These are phyloP conservation scores for Zootoca vivipara DNA, from an alignment of 2,113 vertebrate genomes.

Conservation along the genomic window DNA sequence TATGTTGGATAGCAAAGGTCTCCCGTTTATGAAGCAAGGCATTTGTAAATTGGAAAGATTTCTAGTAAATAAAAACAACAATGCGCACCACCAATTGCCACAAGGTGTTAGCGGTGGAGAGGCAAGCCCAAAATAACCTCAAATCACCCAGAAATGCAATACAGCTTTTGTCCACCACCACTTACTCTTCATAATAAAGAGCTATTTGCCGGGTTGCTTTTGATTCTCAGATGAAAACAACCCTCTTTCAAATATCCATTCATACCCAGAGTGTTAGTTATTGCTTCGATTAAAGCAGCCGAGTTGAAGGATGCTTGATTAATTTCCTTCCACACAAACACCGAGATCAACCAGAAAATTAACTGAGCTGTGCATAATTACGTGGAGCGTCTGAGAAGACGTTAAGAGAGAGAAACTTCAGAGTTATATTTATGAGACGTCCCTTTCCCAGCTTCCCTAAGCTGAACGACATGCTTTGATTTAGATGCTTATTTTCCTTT, in stretches of 20 bases:
- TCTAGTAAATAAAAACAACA: too few species aligned
- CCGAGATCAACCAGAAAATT: conserved; percentile 49
- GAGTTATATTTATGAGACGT: conserved; percentile 31
- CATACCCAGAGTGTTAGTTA: background rate
- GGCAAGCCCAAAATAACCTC: background rate
- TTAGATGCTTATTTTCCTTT: conserved; percentile 40
- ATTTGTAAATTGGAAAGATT: too few species aligned
- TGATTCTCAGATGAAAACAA: background rate
- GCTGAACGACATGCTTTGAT: conserved; percentile 58
- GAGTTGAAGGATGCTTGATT: conserved; percentile 33
- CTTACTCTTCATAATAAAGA: background rate
- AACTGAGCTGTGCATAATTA: conserved; percentile 57
- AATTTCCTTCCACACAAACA: conserved; percentile 12
- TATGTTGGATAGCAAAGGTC: too few species aligned
- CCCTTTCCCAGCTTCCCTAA: conserved; percentile 35
- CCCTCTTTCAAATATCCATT: background rate
- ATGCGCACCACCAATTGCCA: too few species aligned
- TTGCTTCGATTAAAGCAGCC: conserved; percentile 7
- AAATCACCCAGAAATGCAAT: background rate
- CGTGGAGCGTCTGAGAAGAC: conserved; percentile 45
- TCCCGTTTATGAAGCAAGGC: too few species aligned
- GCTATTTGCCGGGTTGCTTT: background rate
- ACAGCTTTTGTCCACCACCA: background rate
- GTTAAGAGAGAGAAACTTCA: conserved; percentile 36
- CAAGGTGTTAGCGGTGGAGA: too few species aligned